A percentile compares a stretch with the other conserved stretches of the same genome.
These are phyloP conservation scores for Elanus axillaris DNA, from an alignment of 2,113 vertebrate genomes.

Conservation along the genomic window DNA sequence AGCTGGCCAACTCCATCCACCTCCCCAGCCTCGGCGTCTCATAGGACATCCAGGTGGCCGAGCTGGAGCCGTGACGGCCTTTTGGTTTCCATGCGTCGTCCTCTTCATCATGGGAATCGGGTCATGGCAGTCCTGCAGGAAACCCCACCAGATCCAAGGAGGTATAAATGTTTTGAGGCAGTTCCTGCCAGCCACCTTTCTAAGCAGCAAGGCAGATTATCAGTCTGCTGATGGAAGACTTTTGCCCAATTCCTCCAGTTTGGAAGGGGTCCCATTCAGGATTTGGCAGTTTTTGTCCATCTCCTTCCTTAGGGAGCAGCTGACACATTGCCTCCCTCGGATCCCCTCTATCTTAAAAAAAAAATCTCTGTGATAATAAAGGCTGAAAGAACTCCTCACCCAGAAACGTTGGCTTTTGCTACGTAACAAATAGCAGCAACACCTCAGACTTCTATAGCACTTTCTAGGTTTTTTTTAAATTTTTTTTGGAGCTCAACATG, in stretches of 20 bases:
- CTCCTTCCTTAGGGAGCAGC: not conserved
- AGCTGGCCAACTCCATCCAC: too few species aligned
- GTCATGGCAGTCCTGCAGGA: not conserved
- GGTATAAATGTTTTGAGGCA: not conserved
- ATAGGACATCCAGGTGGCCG: rapidly evolving
- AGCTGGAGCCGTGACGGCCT: not conserved
- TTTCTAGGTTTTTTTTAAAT: not conserved
- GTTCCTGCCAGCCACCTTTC: not conserved
- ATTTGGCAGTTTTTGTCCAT: not conserved
- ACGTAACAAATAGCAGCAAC: not conserved
- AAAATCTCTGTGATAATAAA: not conserved
- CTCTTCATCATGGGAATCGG: not conserved
- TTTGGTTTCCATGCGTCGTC: rapidly evolving
- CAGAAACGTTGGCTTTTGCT: not conserved
- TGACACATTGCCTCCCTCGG: not conserved
- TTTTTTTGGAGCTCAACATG: not conserved
- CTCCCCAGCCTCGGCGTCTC: rapidly evolving
- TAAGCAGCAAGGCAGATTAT: not conserved
- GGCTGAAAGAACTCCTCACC: not conserved
- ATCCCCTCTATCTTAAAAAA: not conserved
- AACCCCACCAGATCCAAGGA: not conserved
- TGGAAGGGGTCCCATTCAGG: not conserved
- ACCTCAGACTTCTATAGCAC: not conserved
- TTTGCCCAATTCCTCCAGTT: not conserved
- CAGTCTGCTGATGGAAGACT: not conserved